Base-by-base conservation (phyloP, 2,888 invertebrate species). In the Listrodromus nycthemerus region DNA sequence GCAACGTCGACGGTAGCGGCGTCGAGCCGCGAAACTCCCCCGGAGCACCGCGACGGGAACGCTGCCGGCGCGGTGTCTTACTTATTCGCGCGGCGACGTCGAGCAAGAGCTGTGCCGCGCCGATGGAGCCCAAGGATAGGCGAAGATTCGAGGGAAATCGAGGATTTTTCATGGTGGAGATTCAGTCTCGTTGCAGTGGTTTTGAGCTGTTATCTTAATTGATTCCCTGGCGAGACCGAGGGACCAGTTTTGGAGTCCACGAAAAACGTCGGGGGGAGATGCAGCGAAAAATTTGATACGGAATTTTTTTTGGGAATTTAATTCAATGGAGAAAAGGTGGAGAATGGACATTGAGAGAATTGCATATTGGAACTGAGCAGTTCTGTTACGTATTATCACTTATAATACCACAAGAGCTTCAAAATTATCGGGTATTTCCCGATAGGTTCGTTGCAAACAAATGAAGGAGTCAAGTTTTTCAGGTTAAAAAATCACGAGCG, bases 1-100 rank as follows among this genome's bases (percentile, higher is more conserved):
- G 87, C 87, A 73, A 73, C 67, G 75, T 70, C 79, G 78, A 50
- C 63, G 70, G 80, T 86, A 85, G 84, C 83, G 84, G 76, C 77
- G 41, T 41, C 41, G 81, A 77, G 77, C 74, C 67, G 82, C 83
- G 69, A 67, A 52, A 75, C 37, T 75, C 58, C 76, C 75, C 24
- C 66, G 70, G 70, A 65, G 65, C 45, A 82, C 52, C 63, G 70
- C 61, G 45, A 73, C 76, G 80, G 76, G 79, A 73, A 76, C 65
- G 77, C 77, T 65, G 75, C 81, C 76, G 69, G 76, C 80, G 77
- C 75, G 58, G 77, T 78, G 83, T 84, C 83, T 84, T 84, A 84
- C 83, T 84, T 84, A 84, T 83, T 78, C 80, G 82, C 41, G 65
- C 74, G 78, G 33, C 61, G 30, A 52, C 70, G 50, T 33, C 52